Conservation (phyloP, 1,140 invertebrate genomes). For the Drosophila melanica region DNA sequence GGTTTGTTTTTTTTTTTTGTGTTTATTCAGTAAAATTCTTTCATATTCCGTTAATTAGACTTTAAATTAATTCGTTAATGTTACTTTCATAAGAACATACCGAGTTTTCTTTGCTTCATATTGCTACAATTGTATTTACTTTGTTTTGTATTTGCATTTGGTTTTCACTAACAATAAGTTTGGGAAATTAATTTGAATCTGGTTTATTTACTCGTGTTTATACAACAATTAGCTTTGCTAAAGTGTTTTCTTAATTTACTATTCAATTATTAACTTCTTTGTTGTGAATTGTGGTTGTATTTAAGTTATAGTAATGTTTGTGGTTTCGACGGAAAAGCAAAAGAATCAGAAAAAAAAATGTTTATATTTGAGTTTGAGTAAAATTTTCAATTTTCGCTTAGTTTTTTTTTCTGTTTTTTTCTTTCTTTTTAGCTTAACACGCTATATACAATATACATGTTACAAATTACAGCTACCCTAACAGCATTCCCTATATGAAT, state of each 20-base stretch:
- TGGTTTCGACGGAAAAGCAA: slow-evolving; percentile 13
- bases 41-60: slow-evolving; percentile 76
- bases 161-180: slow-evolving; percentile 64
- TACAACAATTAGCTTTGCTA: slow-evolving; percentile 81
- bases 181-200: slow-evolving; percentile 67
- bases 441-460: slow-evolving; percentile 74
- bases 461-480: slow-evolving; percentile 70
- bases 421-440: slow-evolving; percentile 53
- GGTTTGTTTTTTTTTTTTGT: slow-evolving; percentile 40
- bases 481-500: slow-evolving; percentile 76
- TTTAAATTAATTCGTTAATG: slow-evolving; percentile 82
- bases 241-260: slow-evolving; percentile 64
- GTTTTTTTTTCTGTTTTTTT: neutral
- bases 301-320: slow-evolving; percentile 10
- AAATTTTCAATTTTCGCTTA: slow-evolving; percentile 42
- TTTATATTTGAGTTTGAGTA: slow-evolving; percentile 29
- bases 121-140: slow-evolving; percentile 64
- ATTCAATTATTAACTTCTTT: slow-evolving; percentile 47
- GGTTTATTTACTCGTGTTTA: slow-evolving; percentile 54
- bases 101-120: slow-evolving; percentile 75
- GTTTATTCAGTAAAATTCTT: slow-evolving; percentile 80
- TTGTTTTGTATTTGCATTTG: slow-evolving; percentile 35
- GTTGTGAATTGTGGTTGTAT: slow-evolving; percentile 45
- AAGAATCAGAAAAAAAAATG: slow-evolving; percentile 3
- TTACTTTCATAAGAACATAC: slow-evolving; percentile 82